A percentile compares a stretch with the other conserved stretches of the same genome.
Evolutionary conservation across 2,888 invertebrate species (phyloP).

Genomic region (Hyles lineata): DNA sequence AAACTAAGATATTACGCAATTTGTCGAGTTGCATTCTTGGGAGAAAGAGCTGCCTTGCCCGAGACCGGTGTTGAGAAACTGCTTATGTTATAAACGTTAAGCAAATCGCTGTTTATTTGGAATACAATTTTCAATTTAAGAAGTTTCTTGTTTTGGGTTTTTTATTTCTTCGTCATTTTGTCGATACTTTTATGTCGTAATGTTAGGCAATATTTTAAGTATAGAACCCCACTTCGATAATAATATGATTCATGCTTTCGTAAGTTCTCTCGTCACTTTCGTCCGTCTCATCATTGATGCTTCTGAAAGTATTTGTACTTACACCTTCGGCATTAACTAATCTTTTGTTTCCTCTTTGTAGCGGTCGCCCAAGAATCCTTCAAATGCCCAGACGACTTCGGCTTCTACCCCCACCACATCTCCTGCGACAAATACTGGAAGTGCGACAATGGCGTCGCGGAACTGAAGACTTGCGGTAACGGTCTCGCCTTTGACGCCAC

Average conservation of each 20-base stretch:
- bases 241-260: slow-evolving; percentile 2
- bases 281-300: neutral
- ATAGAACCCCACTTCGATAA: too few species aligned
- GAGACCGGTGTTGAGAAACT: slow-evolving; percentile 67
- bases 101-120: slow-evolving; percentile 63
- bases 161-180: slow-evolving; percentile 46
- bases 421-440: slow-evolving; percentile 98
- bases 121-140: slow-evolving; percentile 74
- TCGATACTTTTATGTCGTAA: too few species aligned
- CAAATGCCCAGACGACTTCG: slow-evolving; percentile 97
- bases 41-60: slow-evolving; percentile 75
- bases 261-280: slow-evolving; percentile 12
- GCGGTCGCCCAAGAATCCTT: slow-evolving; percentile 92
- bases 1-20: slow-evolving; percentile 47
- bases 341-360: slow-evolving; percentile 67
- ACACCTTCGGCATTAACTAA: slow-evolving; percentile 25
- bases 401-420: slow-evolving; percentile 95
- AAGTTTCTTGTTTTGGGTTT: slow-evolving; percentile 54
- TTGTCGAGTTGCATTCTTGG: slow-evolving; percentile 58
- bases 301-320: neutral
- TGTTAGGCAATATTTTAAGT: too few species aligned
- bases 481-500: slow-evolving; percentile 96
- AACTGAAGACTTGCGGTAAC: slow-evolving; percentile 96
- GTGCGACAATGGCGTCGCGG: slow-evolving; percentile 94
- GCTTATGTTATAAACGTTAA: slow-evolving; percentile 46